Percentiles rank a stretch among this genome's conserved stretches.
Evolutionary conservation across 2,113 vertebrate genomes (phyloP).

Genomic region (Hypanus sabinus): DNA sequence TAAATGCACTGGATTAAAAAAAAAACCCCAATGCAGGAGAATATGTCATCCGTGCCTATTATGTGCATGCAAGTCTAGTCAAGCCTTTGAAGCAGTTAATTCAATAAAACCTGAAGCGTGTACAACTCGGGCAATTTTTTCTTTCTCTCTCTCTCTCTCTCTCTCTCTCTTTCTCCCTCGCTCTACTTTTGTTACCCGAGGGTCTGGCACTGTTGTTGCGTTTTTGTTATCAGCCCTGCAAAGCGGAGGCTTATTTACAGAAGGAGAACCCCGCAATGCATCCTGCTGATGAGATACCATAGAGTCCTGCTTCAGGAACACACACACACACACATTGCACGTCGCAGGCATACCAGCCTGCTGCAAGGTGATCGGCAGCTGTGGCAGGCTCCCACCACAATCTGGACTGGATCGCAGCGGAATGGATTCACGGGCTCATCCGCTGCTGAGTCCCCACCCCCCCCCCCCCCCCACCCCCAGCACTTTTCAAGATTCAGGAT

Average conservation of each 20-base stretch:
- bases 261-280: slow-evolving; percentile 20
- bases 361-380: slow-evolving; percentile 31
- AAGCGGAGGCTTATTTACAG: slow-evolving; percentile 19
- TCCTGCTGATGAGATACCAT: slow-evolving; percentile 1
- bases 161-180: background rate
- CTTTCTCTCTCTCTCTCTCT: too few species aligned
- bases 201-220: background rate
- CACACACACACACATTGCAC: slow-evolving; percentile 5
- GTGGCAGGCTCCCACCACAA: background rate
- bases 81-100: background rate
- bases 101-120: background rate
- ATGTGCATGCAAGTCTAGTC: background rate
- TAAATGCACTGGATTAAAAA: too few species aligned
- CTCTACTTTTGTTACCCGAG: background rate
- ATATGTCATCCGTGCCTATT: background rate
- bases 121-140: background rate
- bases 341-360: slow-evolving; percentile 1
- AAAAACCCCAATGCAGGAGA: background rate
- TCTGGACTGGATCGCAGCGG: background rate
- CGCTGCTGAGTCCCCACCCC: too few species aligned
- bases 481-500: too few species aligned
- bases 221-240: background rate
- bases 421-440: background rate
- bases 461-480: too few species aligned
- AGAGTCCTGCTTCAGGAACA: slow-evolving; percentile 15